phyloP scores from a whole-genome alignment of 2,113 vertebrate species.

The Siniperca chuatsi region DNA sequence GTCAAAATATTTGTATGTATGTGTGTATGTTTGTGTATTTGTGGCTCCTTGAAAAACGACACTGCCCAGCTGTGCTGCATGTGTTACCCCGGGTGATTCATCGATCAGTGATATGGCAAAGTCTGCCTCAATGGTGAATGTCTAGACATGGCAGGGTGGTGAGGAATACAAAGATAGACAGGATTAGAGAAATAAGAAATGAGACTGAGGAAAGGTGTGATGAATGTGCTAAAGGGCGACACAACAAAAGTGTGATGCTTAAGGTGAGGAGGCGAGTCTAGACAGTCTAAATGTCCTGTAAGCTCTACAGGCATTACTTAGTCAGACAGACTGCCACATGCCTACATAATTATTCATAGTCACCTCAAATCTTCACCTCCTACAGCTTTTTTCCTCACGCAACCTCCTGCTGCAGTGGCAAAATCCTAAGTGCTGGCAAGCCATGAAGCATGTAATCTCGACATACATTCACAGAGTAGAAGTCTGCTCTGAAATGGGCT shows the following conservation, averaged over 20 bases:
- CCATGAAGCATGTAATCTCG: constrained; percentile 49
- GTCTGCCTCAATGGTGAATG: constrained; percentile 56
- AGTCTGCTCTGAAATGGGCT: neutral
- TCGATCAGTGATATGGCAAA: constrained; percentile 71
- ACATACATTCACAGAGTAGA: constrained; percentile 16
- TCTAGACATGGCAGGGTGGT: constrained; percentile 64
- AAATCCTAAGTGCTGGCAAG: constrained; percentile 28
- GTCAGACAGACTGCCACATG: constrained; percentile 40
- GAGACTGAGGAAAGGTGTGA: constrained; percentile 9
- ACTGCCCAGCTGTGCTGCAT: constrained; percentile 61
- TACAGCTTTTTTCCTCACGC: constrained; percentile 32
- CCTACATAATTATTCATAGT: constrained; percentile 64
- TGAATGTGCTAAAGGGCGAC: constrained; percentile 11
- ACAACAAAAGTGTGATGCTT: constrained; percentile 1
- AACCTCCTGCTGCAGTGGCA: constrained; percentile 41
- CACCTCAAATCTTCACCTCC: constrained; percentile 41
- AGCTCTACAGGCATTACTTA: constrained; percentile 19
- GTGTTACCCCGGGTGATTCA: constrained; percentile 68
- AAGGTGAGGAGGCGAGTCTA: neutral
- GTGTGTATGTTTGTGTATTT: constrained; percentile 39
- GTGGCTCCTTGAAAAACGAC: constrained; percentile 43
- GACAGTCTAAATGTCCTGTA: constrained; percentile 13
- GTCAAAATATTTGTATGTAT: constrained; percentile 8
- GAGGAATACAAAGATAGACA: constrained; percentile 43
- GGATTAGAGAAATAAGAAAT: constrained; percentile 19